phyloP scores from a whole-genome alignment of 2,888 invertebrate species.

The Caenorhabditis zanzibari region DNA sequence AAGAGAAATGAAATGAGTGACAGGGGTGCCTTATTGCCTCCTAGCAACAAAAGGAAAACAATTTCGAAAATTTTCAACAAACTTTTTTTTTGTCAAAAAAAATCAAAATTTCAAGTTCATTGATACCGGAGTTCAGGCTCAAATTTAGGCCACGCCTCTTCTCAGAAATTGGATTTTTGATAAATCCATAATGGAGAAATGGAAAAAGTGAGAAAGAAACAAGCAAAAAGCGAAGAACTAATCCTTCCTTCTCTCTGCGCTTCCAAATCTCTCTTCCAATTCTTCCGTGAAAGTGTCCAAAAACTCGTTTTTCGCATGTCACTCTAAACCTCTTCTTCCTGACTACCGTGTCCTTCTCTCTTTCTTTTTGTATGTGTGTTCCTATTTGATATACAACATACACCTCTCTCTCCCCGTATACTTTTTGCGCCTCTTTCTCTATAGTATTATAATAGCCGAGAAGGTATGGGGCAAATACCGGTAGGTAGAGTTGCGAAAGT shows the following conservation, averaged over 20 bases:
- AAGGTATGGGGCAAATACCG: background rate
- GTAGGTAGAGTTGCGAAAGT: background rate
- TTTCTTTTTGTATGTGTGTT: background rate
- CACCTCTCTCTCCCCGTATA: no score
- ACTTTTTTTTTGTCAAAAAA: no score
- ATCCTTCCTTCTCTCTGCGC: conserved; percentile 1
- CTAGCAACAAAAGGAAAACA: no score
- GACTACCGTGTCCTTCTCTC: background rate
- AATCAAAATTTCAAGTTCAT: no score
- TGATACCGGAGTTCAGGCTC: no score
- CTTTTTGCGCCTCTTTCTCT: background rate
- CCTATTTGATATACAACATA: background rate
- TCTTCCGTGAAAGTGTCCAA: background rate
- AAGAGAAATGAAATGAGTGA: no score
- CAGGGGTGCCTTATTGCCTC: no score
- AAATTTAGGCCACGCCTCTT: no score
- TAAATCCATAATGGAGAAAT: background rate
- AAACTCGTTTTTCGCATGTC: background rate
- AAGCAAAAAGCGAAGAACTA: background rate
- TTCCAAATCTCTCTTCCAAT: background rate
- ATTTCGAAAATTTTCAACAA: no score
- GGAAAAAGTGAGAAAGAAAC: background rate
- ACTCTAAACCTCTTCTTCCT: background rate
- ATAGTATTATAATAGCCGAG: conserved; percentile 8
- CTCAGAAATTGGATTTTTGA: background rate